phyloP scores from a whole-genome alignment of 2,797 vertebrate species.

The Crypturellus tataupa region DNA sequence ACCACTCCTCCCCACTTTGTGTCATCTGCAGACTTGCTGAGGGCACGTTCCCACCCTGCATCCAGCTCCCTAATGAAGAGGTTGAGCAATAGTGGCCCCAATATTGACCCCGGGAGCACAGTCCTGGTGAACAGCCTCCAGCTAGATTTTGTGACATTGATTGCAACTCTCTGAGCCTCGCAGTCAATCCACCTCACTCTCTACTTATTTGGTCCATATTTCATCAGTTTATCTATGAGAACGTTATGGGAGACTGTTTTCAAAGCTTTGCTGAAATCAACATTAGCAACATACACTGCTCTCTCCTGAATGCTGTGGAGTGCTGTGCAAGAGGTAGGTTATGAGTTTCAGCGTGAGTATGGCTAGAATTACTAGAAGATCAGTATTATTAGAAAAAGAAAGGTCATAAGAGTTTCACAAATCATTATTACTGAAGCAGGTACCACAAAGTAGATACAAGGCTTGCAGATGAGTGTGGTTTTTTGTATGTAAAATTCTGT shows the following conservation, averaged over 20 bases:
- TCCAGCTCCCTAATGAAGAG: neutral
- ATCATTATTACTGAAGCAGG: neutral
- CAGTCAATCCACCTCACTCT: neutral
- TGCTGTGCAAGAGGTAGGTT: neutral
- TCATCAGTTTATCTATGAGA: neutral
- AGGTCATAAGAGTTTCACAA: neutral
- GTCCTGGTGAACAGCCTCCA: neutral
- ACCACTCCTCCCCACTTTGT: neutral
- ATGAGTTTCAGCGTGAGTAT: neutral
- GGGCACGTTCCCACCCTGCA: neutral
- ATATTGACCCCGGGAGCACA: fast-evolving
- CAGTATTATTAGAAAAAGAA: too few species aligned
- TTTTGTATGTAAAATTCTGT: neutral
- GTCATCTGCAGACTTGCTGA: neutral
- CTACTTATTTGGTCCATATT: neutral
- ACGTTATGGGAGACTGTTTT: neutral
- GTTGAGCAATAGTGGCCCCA: neutral
- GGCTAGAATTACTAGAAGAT: neutral
- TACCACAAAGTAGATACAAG: neutral
- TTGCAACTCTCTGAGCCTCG: neutral
- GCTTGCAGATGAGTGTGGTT: neutral
- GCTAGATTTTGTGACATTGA: neutral
- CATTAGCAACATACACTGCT: neutral
- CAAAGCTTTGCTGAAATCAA: neutral
- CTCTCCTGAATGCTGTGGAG: neutral